Percentiles rank a stretch among this genome's conserved stretches.
Conservation (phyloP, 1,140 invertebrate species). For the Hyposmocoma kahamanoa region DNA sequence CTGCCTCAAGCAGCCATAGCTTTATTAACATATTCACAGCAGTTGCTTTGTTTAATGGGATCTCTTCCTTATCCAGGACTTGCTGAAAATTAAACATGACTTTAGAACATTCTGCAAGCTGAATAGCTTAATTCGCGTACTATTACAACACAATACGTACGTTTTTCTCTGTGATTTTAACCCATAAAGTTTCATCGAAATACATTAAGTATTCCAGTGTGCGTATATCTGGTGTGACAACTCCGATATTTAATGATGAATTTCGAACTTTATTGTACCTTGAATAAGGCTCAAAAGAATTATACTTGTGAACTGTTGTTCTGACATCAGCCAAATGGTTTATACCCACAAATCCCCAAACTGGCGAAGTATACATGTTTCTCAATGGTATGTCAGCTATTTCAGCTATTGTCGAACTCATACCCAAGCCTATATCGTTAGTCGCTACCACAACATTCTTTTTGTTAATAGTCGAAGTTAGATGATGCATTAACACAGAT, state of each 20-base stretch:
- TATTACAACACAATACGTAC: no score
- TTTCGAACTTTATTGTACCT: constrained; percentile 53
- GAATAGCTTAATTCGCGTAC: no score
- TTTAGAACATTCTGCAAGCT: no score
- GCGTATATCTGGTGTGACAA: constrained; percentile 57
- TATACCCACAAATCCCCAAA: constrained; percentile 74
- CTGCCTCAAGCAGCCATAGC: constrained; percentile 55
- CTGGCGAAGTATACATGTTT: constrained; percentile 71
- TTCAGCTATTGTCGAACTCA: constrained; percentile 43
- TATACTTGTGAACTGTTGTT: constrained; percentile 62
- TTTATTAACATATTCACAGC: constrained; percentile 54
- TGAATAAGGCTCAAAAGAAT: constrained; percentile 54
- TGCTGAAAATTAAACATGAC: no score
- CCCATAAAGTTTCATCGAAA: constrained; percentile 48
- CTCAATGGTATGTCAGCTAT: constrained; percentile 49
- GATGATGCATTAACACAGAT: constrained; percentile 50
- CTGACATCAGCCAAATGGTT: constrained; percentile 67
- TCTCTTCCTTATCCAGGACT: not conserved
- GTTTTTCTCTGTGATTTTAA: constrained; percentile 38
- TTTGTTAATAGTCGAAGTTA: constrained; percentile 46
- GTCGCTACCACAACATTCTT: constrained; percentile 70
- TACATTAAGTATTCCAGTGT: constrained; percentile 63
- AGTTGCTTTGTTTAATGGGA: constrained; percentile 44
- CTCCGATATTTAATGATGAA: constrained; percentile 61
- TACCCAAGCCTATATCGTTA: constrained; percentile 63